Base-by-base conservation (phyloP, 2,113 vertebrate genomes). In the Tympanuchus pallidicinctus region DNA sequence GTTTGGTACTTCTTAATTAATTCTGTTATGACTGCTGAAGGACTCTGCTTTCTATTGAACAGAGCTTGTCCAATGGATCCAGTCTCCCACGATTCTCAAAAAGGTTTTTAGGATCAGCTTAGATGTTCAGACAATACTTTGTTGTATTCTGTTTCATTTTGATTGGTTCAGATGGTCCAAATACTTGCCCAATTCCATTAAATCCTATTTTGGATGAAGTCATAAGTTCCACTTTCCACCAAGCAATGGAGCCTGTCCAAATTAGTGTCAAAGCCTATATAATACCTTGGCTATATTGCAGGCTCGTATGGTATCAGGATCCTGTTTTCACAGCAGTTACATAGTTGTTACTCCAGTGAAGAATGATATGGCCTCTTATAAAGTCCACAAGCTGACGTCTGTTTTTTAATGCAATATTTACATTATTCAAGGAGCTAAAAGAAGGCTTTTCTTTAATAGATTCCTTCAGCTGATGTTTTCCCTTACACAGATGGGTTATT, bases 321-420 rank as follows among this genome's bases (percentile, higher is more conserved):
- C 80, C 69, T 93, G 92, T 96, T 97, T 96, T 94, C 93, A 93
- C 89, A 96, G 89, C 89, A 88, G 94, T 92, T 96, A 95, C 72
- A 86, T 92, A 94, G 90, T 83, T 94, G 88, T 96, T 96, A 93
- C 91, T 88, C 24, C 75, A 84, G 88, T 92, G 88, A 95, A 95
- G 95, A 96, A 94, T 94, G 92, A 92, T 94, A 95, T 24, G 90
- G 72, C 86, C 83, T 27, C 93, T 96, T 96, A 94, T 85, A 93
- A 95, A 95, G 84, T 89, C 71, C 92, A 71, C 89, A 92, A 76
- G 85, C 93, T 94, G 95, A 94, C 69, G 90, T 95, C 91, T 95
- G 91, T 83, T 96, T 97, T 94, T 89, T 78, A 92, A 94, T 96
- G 92, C 90, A 94, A 96, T 96, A 94, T 96, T 96, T 97, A 96